Evolutionary conservation across 2,888 invertebrate species (phyloP).

Genomic region (Pseudeuparius sepicola): DNA sequence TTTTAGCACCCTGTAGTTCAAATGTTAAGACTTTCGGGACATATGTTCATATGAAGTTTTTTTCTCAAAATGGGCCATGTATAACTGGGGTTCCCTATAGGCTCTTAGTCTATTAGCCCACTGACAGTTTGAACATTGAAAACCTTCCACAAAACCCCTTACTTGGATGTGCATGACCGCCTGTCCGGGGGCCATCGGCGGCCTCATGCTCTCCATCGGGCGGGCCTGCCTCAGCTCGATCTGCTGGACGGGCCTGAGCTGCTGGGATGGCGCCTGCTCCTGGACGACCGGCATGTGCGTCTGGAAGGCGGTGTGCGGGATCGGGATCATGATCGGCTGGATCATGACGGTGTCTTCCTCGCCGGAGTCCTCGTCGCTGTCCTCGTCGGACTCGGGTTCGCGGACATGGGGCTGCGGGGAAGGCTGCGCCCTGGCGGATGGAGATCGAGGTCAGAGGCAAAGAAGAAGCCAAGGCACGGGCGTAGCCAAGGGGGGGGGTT

Average conservation of each 20-base stretch:
- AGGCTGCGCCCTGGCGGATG: conserved; percentile 23
- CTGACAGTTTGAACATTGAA: no score
- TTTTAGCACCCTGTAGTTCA: no score
- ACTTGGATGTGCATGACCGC: neutral
- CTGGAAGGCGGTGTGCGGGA: conserved; percentile 34
- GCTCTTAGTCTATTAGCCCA: no score
- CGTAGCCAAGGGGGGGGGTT: no score
- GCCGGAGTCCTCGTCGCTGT: conserved; percentile 27
- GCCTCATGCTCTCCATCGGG: conserved; percentile 45
- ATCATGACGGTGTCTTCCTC: conserved; percentile 39
- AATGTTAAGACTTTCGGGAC: no score
- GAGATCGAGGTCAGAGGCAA: no score
- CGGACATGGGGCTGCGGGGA: conserved; percentile 21
- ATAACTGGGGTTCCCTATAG: no score
- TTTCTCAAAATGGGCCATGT: no score
- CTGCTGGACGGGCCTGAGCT: conserved; percentile 17
- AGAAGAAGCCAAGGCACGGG: no score
- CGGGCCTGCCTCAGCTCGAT: conserved; percentile 35
- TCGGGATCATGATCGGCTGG: conserved; percentile 39
- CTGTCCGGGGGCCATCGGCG: conserved; percentile 36
- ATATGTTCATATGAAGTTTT: no score
- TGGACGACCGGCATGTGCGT: conserved; percentile 38
- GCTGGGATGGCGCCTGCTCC: conserved; percentile 23
- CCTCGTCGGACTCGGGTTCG: conserved; percentile 15
- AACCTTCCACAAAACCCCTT: neutral